phyloP scores from a whole-genome alignment of 2,888 invertebrate genomes.

The Dasypolia templi region DNA sequence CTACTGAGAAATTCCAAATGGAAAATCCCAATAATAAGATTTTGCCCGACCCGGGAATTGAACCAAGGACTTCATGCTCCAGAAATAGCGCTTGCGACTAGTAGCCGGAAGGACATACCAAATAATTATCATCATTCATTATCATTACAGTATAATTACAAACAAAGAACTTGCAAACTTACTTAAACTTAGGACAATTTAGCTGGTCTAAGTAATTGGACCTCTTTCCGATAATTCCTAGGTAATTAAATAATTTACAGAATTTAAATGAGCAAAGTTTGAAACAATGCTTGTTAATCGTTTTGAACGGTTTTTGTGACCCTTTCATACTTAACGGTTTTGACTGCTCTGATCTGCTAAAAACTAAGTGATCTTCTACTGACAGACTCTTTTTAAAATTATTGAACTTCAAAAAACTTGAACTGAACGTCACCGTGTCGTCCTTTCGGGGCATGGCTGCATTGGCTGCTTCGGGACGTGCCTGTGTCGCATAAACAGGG shows the following conservation, averaged over 20 bases:
- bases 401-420: neutral
- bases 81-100: no score
- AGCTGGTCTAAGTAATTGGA: constrained; percentile 50
- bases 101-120: neutral
- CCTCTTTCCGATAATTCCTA: constrained; percentile 22
- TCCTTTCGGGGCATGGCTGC: no score
- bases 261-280: constrained; percentile 69
- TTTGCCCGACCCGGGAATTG: no score
- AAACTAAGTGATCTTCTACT: neutral
- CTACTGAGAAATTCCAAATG: no score
- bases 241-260: constrained; percentile 45
- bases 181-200: constrained; percentile 43
- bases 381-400: neutral
- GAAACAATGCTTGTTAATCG: constrained; percentile 64
- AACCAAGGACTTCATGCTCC: no score
- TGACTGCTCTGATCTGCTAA: no score
- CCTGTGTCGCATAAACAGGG: no score
- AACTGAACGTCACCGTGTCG: no score
- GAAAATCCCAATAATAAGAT: no score
- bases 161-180: constrained; percentile 41
- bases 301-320: constrained; percentile 29
- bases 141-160: constrained; percentile 37
- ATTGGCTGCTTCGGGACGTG: no score
- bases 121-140: neutral
- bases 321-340: constrained; percentile 25